These are phyloP conservation scores for Psophia crepitans DNA, from an alignment of 2,113 vertebrate species.

Conservation along the genomic window DNA sequence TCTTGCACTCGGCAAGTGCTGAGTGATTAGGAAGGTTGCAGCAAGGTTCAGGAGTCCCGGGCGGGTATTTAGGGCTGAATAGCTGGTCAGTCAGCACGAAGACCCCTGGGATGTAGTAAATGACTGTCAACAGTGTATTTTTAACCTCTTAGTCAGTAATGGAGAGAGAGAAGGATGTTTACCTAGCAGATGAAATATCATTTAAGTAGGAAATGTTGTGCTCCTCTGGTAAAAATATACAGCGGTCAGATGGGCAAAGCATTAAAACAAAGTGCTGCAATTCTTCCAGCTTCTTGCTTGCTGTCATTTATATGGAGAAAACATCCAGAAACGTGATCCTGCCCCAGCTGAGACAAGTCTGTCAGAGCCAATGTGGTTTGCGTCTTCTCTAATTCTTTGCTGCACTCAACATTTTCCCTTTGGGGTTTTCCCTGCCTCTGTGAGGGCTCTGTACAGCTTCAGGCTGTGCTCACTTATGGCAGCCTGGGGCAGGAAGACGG, in stretches of 20 bases:
- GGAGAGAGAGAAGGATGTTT: background rate
- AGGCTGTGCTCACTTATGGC: accelerated
- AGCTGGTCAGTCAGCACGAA: background rate
- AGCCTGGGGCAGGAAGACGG: background rate
- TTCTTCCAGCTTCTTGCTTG: background rate
- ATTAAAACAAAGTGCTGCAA: background rate
- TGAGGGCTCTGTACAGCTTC: background rate
- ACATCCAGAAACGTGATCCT: background rate
- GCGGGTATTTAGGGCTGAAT: background rate
- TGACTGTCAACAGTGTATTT: background rate
- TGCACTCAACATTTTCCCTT: background rate
- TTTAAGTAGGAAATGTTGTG: background rate
- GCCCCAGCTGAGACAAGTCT: background rate
- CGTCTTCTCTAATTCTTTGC: background rate
- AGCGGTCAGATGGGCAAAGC: background rate
- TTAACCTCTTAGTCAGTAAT: background rate
- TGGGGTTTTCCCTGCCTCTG: background rate
- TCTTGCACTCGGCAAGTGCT: background rate
- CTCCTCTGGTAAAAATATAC: background rate
- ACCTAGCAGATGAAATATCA: background rate
- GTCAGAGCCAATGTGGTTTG: background rate
- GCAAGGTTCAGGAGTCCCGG: background rate
- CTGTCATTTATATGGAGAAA: background rate
- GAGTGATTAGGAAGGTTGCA: background rate
- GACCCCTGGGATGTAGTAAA: background rate